Percentiles rank a stretch among this genome's conserved stretches.
Evolutionary conservation across 2,797 vertebrate genomes (phyloP).

Genomic region (Leptodactylus fallax): DNA sequence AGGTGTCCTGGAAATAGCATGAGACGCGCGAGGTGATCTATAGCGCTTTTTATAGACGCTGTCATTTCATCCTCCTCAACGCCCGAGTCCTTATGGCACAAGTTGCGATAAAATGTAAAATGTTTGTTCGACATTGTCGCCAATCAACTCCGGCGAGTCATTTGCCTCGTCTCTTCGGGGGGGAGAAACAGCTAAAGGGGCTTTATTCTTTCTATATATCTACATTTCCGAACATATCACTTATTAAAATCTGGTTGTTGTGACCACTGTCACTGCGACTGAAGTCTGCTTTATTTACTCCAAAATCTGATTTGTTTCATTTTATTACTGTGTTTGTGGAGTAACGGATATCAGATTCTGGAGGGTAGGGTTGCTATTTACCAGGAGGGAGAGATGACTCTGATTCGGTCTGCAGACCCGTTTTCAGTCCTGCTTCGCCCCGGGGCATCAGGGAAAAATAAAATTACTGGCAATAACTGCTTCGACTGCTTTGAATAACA

Average conservation of each 20-base stretch:
- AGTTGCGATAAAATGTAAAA: conserved; percentile 55
- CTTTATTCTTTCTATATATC: conserved; percentile 45
- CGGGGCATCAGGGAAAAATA: conserved; percentile 85
- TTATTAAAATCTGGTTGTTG: conserved; percentile 85
- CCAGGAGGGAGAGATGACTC: conserved; percentile 82
- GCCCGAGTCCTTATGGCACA: conserved; percentile 34
- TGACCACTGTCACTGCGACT: conserved; percentile 83
- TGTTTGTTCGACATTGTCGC: conserved; percentile 57
- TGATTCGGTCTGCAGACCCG: conserved; percentile 82
- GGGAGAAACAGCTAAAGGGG: conserved; percentile 9
- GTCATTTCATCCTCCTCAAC: conserved; percentile 43
- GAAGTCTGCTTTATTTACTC: conserved; percentile 89
- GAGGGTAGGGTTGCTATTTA: conserved; percentile 85
- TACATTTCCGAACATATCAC: conserved; percentile 72
- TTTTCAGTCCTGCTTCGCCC: conserved; percentile 83
- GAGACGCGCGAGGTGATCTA: conserved; percentile 49
- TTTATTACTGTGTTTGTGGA: conserved; percentile 88
- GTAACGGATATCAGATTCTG: conserved; percentile 86
- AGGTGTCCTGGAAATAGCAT: not conserved
- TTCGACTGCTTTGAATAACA: conserved; percentile 90
- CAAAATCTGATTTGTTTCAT: conserved; percentile 90
- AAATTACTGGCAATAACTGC: conserved; percentile 92
- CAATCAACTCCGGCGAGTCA: not conserved
- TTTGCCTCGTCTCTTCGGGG: conserved; percentile 1
- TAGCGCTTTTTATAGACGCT: conserved; percentile 28